Evolutionary conservation across 2,888 invertebrate species (phyloP).

Genomic region (Protodeltote pygarga): DNA sequence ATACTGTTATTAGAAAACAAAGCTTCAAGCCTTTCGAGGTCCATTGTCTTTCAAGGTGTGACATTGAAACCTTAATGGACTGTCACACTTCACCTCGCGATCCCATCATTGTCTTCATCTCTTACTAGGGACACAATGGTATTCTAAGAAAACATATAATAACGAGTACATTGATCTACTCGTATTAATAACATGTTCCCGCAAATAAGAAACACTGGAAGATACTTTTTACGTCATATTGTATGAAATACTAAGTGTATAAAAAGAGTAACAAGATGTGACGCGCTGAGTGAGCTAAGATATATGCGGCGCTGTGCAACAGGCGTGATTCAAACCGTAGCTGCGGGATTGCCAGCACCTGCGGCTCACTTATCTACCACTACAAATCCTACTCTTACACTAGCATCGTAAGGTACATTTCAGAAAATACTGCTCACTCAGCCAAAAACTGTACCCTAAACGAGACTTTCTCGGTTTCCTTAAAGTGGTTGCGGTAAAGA

Average conservation of each 20-base stretch:
- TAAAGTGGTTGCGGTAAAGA: slow-evolving; percentile 66
- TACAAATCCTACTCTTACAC: slow-evolving; percentile 50
- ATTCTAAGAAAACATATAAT: slow-evolving; percentile 15
- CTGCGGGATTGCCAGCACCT: slow-evolving; percentile 73
- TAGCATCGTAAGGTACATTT: slow-evolving; percentile 47
- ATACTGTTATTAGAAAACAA: slow-evolving; percentile 67
- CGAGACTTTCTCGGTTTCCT: slow-evolving; percentile 61
- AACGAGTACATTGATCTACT: slow-evolving; percentile 13
- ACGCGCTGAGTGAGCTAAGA: slow-evolving; percentile 75
- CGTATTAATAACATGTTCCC: background rate
- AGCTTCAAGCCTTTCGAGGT: slow-evolving; percentile 55
- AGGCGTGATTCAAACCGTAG: slow-evolving; percentile 78
- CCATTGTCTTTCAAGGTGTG: slow-evolving; percentile 73
- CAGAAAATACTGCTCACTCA: slow-evolving; percentile 23
- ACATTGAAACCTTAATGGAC: slow-evolving; percentile 83
- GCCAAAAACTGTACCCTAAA: slow-evolving; percentile 67
- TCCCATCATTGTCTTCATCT: slow-evolving; percentile 45
- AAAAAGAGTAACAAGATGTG: slow-evolving; percentile 70
- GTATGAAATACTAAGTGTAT: slow-evolving; percentile 52
- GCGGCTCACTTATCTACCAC: slow-evolving; percentile 53
- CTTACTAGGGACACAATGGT: slow-evolving; percentile 11
- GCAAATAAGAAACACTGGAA: slow-evolving; percentile 6
- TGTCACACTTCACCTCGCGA: slow-evolving; percentile 51
- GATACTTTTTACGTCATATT: slow-evolving; percentile 40
- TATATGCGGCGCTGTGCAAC: slow-evolving; percentile 77